Base-by-base conservation (phyloP, 2,113 vertebrate genomes). In the Channa maculata region DNA sequence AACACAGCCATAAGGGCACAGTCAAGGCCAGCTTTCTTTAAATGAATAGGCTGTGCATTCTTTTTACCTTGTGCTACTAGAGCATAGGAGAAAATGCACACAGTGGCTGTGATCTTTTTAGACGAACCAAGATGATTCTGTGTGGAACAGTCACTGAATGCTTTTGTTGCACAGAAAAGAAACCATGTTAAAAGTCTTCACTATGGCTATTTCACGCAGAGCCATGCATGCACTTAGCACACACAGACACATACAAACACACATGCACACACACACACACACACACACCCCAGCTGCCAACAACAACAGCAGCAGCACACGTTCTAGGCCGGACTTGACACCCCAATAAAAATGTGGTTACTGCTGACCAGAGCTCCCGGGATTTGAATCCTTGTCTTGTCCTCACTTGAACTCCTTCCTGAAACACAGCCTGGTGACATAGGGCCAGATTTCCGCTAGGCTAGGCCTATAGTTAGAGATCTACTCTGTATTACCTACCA, bases 301-400 rank as follows among this genome's bases (percentile, higher is more conserved):
- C 52, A 65, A 57, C 74, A 85, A 65, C 80, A 88, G 68, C 82
- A 71, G 39, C 39, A 68, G 74, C 77, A 83, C 86, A 86, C 82
- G 88, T 80, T 91, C 76, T 71, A 73, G 81, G 79, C 77, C 65
- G 83, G 82, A 82, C 81, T 86, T 90, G 86, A 89, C 93, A 91
- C 91, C 91, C 79, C 91, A 93, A 94, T 94, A 89, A 94, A 96
- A 95, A 91, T 90, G 90, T 87, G 91, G 43, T 89, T 87, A 66
- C 87, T 92, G 84, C 86, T 85, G 59, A 80, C 87, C 83, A 71
- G 83, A 86, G 90, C 89, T 88, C 90, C 91, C 91, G 88, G 78
- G 85, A 88, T 83, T 84, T 70, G 36, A 91, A 57, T 62, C 77
- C 79, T 60, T 92, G 57, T 85, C 77, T 69, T 86, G 90, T 95